Conservation (phyloP, 2,113 vertebrate species). For the Ascaphus truei region DNA sequence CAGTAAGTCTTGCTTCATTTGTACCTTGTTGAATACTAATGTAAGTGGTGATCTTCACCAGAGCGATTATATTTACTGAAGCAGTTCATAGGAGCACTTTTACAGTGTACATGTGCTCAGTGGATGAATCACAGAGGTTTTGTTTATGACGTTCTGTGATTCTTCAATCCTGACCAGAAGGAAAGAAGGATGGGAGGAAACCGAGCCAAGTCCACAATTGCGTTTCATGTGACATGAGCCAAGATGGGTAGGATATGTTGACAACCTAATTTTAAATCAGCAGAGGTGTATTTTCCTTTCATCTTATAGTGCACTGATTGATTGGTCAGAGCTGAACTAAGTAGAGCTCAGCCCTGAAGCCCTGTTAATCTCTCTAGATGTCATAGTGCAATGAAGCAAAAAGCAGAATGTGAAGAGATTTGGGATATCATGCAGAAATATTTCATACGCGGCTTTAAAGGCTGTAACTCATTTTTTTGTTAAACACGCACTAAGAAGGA, state of each 20-base stretch:
- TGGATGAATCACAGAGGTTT: background rate
- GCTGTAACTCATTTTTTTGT: no score
- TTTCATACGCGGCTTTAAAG: background rate
- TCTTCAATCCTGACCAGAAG: background rate
- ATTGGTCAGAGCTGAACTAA: background rate
- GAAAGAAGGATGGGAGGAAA: background rate
- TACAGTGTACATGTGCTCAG: background rate
- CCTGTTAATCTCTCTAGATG: background rate
- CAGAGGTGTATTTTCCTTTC: background rate
- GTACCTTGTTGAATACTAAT: no score
- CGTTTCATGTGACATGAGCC: background rate
- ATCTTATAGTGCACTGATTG: background rate
- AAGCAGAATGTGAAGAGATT: background rate
- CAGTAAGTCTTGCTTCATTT: no score
- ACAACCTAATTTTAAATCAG: background rate
- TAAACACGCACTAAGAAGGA: no score
- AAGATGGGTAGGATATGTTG: background rate
- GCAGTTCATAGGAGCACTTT: no score
- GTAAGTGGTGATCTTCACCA: no score
- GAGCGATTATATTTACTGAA: no score
- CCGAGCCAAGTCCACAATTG: background rate
- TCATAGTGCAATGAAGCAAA: background rate
- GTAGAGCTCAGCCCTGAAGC: background rate
- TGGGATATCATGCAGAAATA: background rate
- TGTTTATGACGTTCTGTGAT: background rate